Evolutionary conservation across 2,888 invertebrate genomes (phyloP), one percentile per base, ranked within the genome.

Genomic region (Sinopyrophorus schimmeli): DNA sequence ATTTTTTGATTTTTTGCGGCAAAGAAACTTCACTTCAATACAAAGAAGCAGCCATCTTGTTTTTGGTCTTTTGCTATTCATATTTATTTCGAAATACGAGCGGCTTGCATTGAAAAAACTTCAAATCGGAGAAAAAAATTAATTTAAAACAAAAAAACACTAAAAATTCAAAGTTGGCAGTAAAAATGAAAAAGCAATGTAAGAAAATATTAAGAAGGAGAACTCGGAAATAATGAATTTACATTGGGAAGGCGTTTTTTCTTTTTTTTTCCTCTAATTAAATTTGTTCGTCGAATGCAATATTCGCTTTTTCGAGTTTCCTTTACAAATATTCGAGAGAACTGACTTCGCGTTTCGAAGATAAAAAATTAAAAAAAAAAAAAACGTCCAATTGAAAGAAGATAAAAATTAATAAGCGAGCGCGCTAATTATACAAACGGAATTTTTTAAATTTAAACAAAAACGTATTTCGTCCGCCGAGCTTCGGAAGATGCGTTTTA

Each of bases 251-350:
- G 47, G n/a, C n/a, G n/a, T n/a, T n/a, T 49, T 55, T 55, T 55
- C 44, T 55, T 49, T 40, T 53, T 43, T 46, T 42, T 39, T 28
- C 27, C 30, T 20, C 39, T 57, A 57, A 57, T 57, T 57, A 54
- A 54, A 57, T 57, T 57, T 57, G 57, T 47, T 52, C 52, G 35
- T 41, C 41, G 38, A 47, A 51, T 46, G 56, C 47, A 54, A 44
- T 49, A 49, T 43, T 41, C 32, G 49, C 54, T 47, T 56, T 55
- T 53, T 50, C 38, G 46, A 54, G 47, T 48, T 48, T 49, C 35
- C 37, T 47, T 47, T 35, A 54, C 54, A 57, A 57, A 57, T 54
- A 57, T 57, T 56, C 47, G n/a, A n/a, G n/a, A n/a, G n/a, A 40
- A 56, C 47, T 43, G 39, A 26, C 46, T 46, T 42, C 34, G 27